Conservation (phyloP, 1,140 invertebrate genomes). For the Drosophila murphyi region DNA sequence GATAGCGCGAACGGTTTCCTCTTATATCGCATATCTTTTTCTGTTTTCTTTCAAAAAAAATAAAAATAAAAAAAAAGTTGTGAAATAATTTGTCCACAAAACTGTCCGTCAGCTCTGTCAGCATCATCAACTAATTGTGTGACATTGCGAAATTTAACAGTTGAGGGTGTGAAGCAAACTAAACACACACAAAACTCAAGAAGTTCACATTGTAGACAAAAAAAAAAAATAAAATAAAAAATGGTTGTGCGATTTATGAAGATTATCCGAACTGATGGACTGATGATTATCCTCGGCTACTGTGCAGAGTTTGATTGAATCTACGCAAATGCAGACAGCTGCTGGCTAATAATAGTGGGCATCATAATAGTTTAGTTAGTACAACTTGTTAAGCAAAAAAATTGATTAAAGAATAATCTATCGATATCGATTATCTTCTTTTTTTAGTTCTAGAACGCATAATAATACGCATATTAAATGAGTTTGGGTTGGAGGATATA, state of each 20-base stretch:
- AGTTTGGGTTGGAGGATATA: too few relatives aligned
- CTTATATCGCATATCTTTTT: conserved; percentile 13
- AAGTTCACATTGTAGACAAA: conserved; percentile 19
- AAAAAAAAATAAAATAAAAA: background rate
- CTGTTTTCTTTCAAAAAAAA: background rate
- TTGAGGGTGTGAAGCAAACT: conserved; percentile 37
- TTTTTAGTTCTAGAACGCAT: too few relatives aligned
- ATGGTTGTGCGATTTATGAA: conserved; percentile 29
- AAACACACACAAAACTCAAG: background rate
- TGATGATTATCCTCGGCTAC: conserved; percentile 32
- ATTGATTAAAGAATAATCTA: too few relatives aligned
- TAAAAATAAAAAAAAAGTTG: conserved; percentile 26
- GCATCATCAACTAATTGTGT: conserved; percentile 43
- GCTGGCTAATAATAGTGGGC: too few relatives aligned
- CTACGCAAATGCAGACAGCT: background rate
- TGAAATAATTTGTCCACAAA: conserved; percentile 40
- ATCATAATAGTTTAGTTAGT: too few relatives aligned
- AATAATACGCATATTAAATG: too few relatives aligned
- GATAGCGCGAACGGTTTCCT: conserved; percentile 38
- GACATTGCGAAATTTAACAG: conserved; percentile 50
- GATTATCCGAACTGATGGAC: conserved; percentile 11
- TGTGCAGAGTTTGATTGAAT: background rate
- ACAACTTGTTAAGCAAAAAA: too few relatives aligned
- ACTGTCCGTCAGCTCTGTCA: conserved; percentile 9
- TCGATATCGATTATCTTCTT: too few relatives aligned